Percentiles rank a stretch among this genome's conserved stretches.
Evolutionary conservation across 1,140 invertebrate species (phyloP).

Genomic region (Calephelis nemesis): DNA sequence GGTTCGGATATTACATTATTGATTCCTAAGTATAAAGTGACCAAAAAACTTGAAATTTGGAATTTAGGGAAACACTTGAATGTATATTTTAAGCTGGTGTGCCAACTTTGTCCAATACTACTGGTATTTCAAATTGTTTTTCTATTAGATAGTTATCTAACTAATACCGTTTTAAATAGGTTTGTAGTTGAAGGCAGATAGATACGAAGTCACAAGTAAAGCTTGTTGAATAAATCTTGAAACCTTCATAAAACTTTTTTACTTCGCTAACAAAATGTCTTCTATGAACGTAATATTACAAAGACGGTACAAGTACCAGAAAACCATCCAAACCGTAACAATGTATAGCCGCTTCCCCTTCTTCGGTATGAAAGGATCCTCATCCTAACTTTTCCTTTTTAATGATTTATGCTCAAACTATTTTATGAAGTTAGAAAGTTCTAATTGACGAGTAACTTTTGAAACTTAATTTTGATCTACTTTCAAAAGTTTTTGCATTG

Average conservation of each 20-base stretch:
- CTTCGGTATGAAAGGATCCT: slow-evolving; percentile 7
- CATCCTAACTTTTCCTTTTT: slow-evolving; percentile 20
- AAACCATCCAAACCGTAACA: not conserved
- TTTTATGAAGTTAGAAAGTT: slow-evolving; percentile 2
- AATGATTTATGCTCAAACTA: slow-evolving; percentile 20
- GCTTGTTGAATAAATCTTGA: too few species aligned
- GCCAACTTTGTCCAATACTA: too few species aligned
- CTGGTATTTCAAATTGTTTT: too few species aligned
- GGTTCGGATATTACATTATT: too few species aligned
- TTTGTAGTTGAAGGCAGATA: too few species aligned
- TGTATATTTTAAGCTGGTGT: too few species aligned
- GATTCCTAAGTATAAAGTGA: too few species aligned
- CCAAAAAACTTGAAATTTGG: too few species aligned
- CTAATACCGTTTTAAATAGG: not conserved
- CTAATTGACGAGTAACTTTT: not conserved
- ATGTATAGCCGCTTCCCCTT: not conserved
- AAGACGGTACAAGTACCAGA: not conserved
- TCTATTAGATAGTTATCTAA: not conserved
- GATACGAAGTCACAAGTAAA: too few species aligned
- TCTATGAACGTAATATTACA: slow-evolving; percentile 1
- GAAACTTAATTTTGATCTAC: not conserved
- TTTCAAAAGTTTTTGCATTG: not conserved
- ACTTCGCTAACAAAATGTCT: not conserved
- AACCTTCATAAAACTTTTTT: not conserved
- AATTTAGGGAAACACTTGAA: too few species aligned